Evolutionary conservation across 2,888 invertebrate genomes (phyloP), one percentile per base, ranked within the genome.

Genomic region (Drosophila mimetica): DNA sequence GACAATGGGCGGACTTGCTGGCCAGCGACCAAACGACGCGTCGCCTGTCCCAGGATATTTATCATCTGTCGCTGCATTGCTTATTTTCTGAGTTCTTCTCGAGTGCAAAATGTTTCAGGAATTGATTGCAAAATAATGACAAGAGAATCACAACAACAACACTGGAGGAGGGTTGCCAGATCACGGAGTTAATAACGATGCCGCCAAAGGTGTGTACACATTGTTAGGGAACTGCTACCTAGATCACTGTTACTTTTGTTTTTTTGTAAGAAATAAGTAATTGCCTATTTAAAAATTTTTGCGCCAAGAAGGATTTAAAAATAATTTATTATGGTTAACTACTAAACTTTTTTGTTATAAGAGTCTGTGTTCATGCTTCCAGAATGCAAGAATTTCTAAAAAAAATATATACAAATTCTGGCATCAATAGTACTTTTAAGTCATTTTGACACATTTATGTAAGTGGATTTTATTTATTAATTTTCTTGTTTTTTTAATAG

Each of bases 61-160:
- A 70, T 13, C 2, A 85, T 18, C 59, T 85, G 77, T 39, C 85
- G 74, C 47, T 82, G 82, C 82, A 82, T 82, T 8, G 14, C 46
- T 59, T 72, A 25, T 16, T 44, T 32, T 46, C 18, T 14, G 13
- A 2, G 9, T 18, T 55, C 37, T 42, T n/a, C n/a, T 13, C 9
- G 34, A 13, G 22, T 42, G 41, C 36, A 37, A 46, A 32, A 22
- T 50, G 52, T 72, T 61, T 77, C 60, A 65, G 50, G 28, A 63
- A 55, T 54, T 50, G 55, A 16, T 59, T 59, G 50, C 48, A 48
- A 47, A 58, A 61, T 47, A 46, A 36, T 18, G 57, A 47, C 52
- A 28, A 28, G 50, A 36, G 34, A 32, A 61, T 36, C 41, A 55
- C 22, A 53, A 44, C 42, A 42, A 48, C 34, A 48, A 50, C 36